Conservation (phyloP, 2,797 vertebrate genomes). For the Sebastiscus albofasciatus region DNA sequence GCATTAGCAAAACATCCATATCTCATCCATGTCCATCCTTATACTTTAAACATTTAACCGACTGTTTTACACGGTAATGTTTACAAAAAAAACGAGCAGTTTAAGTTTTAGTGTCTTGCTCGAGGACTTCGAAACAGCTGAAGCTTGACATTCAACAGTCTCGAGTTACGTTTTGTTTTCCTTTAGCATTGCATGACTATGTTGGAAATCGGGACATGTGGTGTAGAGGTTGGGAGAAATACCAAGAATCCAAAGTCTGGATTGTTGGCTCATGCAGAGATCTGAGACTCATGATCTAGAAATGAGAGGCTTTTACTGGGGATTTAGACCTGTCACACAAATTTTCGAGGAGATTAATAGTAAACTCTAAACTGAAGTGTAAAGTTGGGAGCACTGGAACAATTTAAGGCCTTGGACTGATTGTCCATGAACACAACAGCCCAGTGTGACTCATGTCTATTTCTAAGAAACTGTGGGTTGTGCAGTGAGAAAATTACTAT, state of each 20-base stretch:
- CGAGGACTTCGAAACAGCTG: neutral
- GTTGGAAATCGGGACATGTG: neutral
- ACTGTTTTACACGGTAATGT: neutral
- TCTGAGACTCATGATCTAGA: slow-evolving; percentile 18
- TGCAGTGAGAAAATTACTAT: slow-evolving; percentile 40
- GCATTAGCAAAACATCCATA: neutral
- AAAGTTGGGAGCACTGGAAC: neutral
- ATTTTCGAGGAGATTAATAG: neutral
- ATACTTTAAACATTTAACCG: neutral
- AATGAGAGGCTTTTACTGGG: neutral
- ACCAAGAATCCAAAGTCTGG: slow-evolving; percentile 10
- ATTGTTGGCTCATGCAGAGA: neutral
- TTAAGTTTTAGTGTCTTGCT: neutral
- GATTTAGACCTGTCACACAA: neutral
- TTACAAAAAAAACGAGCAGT: neutral
- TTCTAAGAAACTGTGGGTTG: slow-evolving; percentile 17
- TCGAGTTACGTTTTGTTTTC: slow-evolving; percentile 8
- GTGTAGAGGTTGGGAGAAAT: neutral
- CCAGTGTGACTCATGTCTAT: slow-evolving; percentile 28
- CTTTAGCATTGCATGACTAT: neutral
- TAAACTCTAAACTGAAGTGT: neutral
- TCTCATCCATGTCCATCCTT: neutral
- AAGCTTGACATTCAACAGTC: neutral
- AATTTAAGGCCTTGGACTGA: neutral
- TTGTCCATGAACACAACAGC: slow-evolving; percentile 6